Conservation (phyloP, 1,140 invertebrate genomes). For the Zaprionus camerounensis region DNA sequence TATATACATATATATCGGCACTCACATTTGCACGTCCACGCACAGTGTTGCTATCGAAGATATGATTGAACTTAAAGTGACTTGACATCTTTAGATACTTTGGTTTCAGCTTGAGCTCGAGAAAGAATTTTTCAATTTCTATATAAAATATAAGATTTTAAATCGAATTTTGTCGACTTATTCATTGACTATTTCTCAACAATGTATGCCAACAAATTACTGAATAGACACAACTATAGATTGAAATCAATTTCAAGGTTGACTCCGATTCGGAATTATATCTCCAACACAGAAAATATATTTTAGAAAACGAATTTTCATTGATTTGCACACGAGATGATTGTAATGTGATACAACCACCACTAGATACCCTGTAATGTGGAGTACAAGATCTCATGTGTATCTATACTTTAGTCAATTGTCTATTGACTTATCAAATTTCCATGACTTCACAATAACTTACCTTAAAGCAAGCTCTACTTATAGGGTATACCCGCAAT, state of each 20-base stretch:
- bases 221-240: not conserved
- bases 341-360: too few relatives aligned
- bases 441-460: too few relatives aligned
- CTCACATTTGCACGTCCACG: slow-evolving; percentile 71
- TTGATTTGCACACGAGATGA: not conserved
- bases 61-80: slow-evolving; percentile 42
- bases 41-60: slow-evolving; percentile 57
- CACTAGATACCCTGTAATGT: too few relatives aligned
- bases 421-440: too few relatives aligned
- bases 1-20: not conserved
- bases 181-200: slow-evolving; percentile 19
- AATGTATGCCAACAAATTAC: not conserved
- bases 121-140: slow-evolving; percentile 15
- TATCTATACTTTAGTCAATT: too few relatives aligned
- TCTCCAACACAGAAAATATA: not conserved
- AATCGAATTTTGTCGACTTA: slow-evolving; percentile 28
- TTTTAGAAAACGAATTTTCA: not conserved
- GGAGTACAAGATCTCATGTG: too few relatives aligned
- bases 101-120: not conserved
- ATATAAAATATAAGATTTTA: not conserved
- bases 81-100: slow-evolving; percentile 38
- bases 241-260: slow-evolving; percentile 4
- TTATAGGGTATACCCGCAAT: not conserved
- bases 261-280: not conserved
- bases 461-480: too few relatives aligned